A percentile compares a stretch with the other conserved stretches of the same genome.
These are phyloP conservation scores for Engraulis encrasicolus DNA, from an alignment of 2,113 vertebrate species.

Conservation along the genomic window DNA sequence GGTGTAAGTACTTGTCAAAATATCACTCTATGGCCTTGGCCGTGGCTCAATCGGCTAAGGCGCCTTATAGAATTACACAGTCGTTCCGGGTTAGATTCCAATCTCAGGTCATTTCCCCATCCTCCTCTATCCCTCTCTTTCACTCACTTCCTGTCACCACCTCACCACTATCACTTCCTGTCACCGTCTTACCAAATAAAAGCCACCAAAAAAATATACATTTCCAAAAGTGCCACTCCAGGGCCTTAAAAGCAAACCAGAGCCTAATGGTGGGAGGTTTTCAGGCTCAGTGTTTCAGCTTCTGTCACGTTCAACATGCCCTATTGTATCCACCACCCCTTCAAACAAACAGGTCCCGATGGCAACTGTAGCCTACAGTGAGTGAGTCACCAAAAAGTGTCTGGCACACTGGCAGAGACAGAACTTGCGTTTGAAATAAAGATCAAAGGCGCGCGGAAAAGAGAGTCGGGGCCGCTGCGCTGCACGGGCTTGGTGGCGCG, in stretches of 20 bases:
- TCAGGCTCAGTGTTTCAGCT: conserved; percentile 41
- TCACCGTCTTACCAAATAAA: too few relatives aligned
- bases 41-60: too few relatives aligned
- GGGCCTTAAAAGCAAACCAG: conserved; percentile 40
- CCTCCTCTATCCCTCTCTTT: too few relatives aligned
- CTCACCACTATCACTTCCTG: too few relatives aligned
- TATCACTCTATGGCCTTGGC: too few relatives aligned
- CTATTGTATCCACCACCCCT: conserved; percentile 44
- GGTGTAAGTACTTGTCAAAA: too few relatives aligned
- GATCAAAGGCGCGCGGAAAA: conserved; percentile 71
- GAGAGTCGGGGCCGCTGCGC: too few relatives aligned
- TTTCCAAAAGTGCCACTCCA: conserved; percentile 25
- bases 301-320: conserved; percentile 32
- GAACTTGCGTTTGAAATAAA: conserved; percentile 74
- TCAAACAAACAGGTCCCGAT: conserved; percentile 69
- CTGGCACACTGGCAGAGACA: conserved; percentile 57
- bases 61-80: too few relatives aligned
- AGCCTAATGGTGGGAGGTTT: conserved; percentile 44
- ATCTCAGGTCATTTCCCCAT: too few relatives aligned
- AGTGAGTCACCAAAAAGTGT: conserved; percentile 62
- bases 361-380: conserved; percentile 63
- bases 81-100: too few relatives aligned
- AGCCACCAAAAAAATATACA: too few relatives aligned
- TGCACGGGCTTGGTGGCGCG: conserved; percentile 54
- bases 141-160: too few relatives aligned